Conservation (phyloP, 2,113 vertebrate genomes). For the Edolisoma coerulescens region DNA sequence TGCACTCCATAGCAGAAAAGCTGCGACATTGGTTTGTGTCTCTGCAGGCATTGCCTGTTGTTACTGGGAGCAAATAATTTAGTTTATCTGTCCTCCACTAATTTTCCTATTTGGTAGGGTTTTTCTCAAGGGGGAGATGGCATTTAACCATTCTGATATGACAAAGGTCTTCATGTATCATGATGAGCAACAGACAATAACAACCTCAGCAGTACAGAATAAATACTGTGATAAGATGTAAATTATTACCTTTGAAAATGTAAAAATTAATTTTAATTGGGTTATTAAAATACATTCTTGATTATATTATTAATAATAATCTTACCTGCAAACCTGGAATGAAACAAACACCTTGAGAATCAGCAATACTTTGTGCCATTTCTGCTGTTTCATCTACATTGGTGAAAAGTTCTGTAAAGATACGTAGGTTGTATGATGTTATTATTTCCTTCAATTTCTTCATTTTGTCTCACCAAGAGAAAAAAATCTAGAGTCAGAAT, state of each 20-base stretch:
- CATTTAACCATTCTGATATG: not conserved
- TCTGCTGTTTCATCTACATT: constrained; percentile 82
- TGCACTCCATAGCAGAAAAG: not conserved
- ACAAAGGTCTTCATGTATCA: not conserved
- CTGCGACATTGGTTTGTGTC: not conserved
- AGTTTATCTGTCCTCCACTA: not conserved
- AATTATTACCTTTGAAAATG: not conserved
- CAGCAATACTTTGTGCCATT: constrained; percentile 83
- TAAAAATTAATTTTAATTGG: not conserved
- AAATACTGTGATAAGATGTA: not conserved
- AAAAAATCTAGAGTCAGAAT: not conserved
- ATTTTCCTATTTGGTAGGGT: not conserved
- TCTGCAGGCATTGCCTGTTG: not conserved
- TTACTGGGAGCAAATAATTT: not conserved
- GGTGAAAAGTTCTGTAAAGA: constrained; percentile 85
- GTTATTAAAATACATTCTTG: not conserved
- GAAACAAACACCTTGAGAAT: constrained; percentile 93
- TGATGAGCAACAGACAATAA: not conserved
- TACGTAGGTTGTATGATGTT: not conserved
- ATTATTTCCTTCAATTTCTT: not conserved
- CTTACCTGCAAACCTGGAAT: constrained; percentile 93
- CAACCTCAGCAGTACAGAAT: not conserved
- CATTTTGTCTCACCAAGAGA: not conserved
- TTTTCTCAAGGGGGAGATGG: not conserved
- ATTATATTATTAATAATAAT: not conserved